phyloP scores from a whole-genome alignment of 2,113 vertebrate species.

The Malurus cyaneus region DNA sequence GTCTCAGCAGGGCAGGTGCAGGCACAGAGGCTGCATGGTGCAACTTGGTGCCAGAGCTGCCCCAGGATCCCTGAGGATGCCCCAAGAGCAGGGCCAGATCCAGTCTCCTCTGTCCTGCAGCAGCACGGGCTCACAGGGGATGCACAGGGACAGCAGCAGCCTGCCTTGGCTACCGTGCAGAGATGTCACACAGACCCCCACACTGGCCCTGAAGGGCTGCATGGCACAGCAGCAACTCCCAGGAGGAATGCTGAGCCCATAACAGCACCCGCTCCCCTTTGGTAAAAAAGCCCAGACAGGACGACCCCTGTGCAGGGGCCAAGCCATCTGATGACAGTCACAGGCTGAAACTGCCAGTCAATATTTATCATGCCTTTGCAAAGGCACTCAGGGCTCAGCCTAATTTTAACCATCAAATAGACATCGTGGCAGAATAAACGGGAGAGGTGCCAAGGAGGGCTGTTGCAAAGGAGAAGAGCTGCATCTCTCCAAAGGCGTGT shows the following conservation, averaged over 20 bases:
- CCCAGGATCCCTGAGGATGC: neutral
- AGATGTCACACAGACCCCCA: neutral
- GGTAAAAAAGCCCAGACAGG: neutral
- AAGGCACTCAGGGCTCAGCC: slow-evolving; percentile 19
- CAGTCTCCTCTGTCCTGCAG: neutral
- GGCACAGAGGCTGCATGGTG: fast-evolving
- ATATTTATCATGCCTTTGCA: slow-evolving; percentile 30
- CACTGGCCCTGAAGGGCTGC: neutral
- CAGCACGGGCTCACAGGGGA: fast-evolving
- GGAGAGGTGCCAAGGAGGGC: slow-evolving; percentile 30
- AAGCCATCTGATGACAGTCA: neutral
- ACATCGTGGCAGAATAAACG: neutral
- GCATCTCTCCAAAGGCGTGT: neutral
- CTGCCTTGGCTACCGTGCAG: neutral
- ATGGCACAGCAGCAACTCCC: fast-evolving
- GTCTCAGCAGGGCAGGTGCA: neutral
- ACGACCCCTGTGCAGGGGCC: neutral
- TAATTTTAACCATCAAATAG: slow-evolving; percentile 42
- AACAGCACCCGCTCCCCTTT: fast-evolving
- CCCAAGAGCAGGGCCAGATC: neutral
- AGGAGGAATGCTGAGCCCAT: neutral
- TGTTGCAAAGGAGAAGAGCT: neutral
- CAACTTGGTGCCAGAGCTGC: fast-evolving
- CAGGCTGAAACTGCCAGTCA: neutral
- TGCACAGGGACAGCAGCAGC: neutral